These are phyloP conservation scores for Nymphicus hollandicus DNA, from an alignment of 2,113 vertebrate genomes.

Conservation along the genomic window DNA sequence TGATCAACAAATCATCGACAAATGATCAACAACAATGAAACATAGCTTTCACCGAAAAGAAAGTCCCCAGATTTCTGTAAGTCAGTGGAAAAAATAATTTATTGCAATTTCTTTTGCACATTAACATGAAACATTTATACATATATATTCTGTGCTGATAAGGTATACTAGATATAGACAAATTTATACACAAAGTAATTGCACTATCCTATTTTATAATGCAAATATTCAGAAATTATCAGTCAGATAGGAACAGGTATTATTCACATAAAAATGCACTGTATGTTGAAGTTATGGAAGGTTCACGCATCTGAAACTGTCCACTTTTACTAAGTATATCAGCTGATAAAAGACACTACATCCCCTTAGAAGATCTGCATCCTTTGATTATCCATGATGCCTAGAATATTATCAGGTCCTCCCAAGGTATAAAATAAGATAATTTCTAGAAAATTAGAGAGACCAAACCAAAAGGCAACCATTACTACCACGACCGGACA, in stretches of 20 bases:
- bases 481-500: neutral
- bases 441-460: neutral
- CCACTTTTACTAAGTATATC: neutral
- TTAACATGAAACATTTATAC: conserved; percentile 73
- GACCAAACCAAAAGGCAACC: neutral
- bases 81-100: conserved; percentile 82
- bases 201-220: conserved; percentile 62
- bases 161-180: conserved; percentile 58
- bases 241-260: conserved; percentile 38
- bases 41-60: conserved; percentile 11
- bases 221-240: conserved; percentile 61
- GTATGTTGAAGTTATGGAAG: neutral
- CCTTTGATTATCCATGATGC: neutral
- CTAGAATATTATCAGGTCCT: neutral
- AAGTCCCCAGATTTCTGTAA: neutral
- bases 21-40: neutral
- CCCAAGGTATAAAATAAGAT: conserved; percentile 17
- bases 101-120: conserved; percentile 73
- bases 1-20: neutral
- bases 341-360: neutral
- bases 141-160: conserved; percentile 65
- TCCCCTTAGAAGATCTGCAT: neutral
- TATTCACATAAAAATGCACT: conserved; percentile 47
- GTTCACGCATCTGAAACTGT: neutral
- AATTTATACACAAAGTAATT: conserved; percentile 68